A percentile compares a stretch with the other conserved stretches of the same genome.
These are phyloP conservation scores for Phoeniculus purpureus DNA, from an alignment of 2,797 vertebrate species.

Conservation along the genomic window DNA sequence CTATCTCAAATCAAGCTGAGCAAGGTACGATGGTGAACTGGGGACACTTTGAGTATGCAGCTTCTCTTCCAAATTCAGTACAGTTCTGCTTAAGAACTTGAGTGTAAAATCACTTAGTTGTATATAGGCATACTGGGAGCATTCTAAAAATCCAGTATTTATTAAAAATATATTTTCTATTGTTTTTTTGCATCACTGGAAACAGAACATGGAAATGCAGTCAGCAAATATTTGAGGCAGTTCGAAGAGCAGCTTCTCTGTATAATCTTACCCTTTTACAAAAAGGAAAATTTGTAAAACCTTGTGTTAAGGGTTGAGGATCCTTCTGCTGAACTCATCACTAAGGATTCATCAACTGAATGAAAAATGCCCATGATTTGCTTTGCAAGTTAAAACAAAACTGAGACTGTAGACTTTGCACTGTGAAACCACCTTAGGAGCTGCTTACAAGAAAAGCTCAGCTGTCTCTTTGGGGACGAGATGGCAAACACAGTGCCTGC, in stretches of 20 bases:
- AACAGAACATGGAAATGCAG: not conserved
- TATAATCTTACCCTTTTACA: not conserved
- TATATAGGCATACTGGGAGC: not conserved
- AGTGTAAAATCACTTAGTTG: not conserved
- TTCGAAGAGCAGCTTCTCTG: not conserved
- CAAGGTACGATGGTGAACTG: slow-evolving; percentile 83
- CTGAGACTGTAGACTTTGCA: not conserved
- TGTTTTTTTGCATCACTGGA: not conserved
- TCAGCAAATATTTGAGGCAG: not conserved
- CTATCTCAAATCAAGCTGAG: slow-evolving; percentile 87
- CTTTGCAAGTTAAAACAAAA: not conserved
- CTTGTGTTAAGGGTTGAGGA: not conserved
- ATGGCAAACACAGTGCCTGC: not conserved
- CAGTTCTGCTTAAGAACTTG: not conserved
- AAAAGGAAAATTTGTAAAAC: not conserved
- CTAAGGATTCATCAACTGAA: not conserved
- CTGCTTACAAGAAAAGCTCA: not conserved
- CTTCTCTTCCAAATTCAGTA: not conserved
- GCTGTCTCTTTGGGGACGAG: not conserved
- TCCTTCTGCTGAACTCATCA: not conserved
- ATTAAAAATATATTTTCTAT: not conserved
- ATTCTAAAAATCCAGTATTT: not conserved
- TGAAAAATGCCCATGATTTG: not conserved
- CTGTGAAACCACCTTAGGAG: not conserved
- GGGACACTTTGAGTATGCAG: not conserved